Conservation (phyloP, 1,140 invertebrate species). For the Dendrolimus kikuchii region DNA sequence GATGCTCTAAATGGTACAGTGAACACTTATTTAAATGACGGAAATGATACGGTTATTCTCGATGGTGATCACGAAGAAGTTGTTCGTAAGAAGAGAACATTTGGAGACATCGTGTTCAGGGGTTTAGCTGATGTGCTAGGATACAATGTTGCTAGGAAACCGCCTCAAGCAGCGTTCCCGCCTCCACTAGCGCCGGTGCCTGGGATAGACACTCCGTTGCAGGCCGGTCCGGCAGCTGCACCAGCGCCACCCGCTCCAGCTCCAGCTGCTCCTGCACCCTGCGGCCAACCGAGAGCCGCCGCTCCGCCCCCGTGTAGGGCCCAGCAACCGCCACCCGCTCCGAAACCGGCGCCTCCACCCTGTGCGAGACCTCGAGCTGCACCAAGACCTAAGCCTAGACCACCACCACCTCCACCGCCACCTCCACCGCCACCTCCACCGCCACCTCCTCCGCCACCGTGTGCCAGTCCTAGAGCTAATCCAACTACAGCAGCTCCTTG, state of each 20-base stretch:
- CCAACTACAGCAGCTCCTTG: constrained; percentile 42
- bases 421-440: constrained; percentile 38
- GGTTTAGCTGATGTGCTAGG: constrained; percentile 65
- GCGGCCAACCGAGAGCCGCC: constrained; percentile 24
- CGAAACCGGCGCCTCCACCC: constrained; percentile 36
- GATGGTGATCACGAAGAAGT: constrained; percentile 43
- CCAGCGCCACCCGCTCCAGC: constrained; percentile 20
- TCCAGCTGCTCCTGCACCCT: constrained; percentile 19
- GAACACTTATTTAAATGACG: constrained; percentile 18
- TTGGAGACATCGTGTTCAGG: constrained; percentile 66
- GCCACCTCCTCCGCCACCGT: constrained; percentile 40
- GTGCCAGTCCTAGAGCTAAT: constrained; percentile 36
- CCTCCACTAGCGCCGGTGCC: constrained; percentile 56
- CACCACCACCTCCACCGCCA: constrained; percentile 18
- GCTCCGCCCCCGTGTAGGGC: constrained; percentile 32
- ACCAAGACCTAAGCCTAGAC: constrained; percentile 30
- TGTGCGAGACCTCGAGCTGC: constrained; percentile 40
- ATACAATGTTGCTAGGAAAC: constrained; percentile 60
- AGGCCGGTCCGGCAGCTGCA: constrained; percentile 28
- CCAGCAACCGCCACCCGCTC: constrained; percentile 30
- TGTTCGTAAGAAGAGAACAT: constrained; percentile 64
- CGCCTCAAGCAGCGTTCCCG: constrained; percentile 50
- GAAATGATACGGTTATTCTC: constrained; percentile 16
- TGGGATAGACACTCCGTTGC: constrained; percentile 44
- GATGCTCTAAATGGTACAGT: constrained; percentile 17